These are phyloP conservation scores for Timandra comae DNA, from an alignment of 2,888 invertebrate genomes.

Conservation along the genomic window DNA sequence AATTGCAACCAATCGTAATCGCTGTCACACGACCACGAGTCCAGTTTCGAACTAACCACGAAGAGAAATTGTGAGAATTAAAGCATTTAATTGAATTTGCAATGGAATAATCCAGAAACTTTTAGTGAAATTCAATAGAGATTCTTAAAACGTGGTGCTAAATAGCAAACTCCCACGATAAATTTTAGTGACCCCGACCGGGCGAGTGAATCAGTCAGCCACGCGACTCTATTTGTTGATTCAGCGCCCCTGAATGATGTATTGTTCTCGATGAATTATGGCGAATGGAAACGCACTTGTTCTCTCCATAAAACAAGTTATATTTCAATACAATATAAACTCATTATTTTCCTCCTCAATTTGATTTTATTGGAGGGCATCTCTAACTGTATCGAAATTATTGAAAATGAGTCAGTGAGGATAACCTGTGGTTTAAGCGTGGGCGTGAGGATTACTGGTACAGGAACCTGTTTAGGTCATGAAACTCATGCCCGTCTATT, in stretches of 20 bases:
- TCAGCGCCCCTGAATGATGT: conserved; percentile 38
- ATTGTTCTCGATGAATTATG: conserved; percentile 41
- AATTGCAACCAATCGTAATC: conserved; percentile 20
- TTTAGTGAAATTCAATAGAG: conserved; percentile 11
- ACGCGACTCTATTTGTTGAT: conserved; percentile 39
- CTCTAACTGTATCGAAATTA: conserved; percentile 11
- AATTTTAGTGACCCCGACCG: conserved; percentile 13
- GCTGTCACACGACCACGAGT: conserved; percentile 14
- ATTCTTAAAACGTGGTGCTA: conserved; percentile 9
- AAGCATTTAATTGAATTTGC: conserved; percentile 21
- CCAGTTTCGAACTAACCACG: conserved; percentile 24
- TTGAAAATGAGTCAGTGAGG: conserved; percentile 49
- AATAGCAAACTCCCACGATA: conserved; percentile 6
- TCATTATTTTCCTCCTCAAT: not conserved
- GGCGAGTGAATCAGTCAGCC: conserved; percentile 33
- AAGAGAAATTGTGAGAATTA: conserved; percentile 39
- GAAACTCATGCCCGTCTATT: conserved; percentile 65
- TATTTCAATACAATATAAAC: no score
- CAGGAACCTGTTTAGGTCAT: conserved; percentile 70
- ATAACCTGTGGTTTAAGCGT: conserved; percentile 50
- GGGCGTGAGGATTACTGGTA: conserved; percentile 44
- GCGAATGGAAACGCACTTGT: conserved; percentile 27
- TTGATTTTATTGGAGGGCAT: conserved; percentile 3
- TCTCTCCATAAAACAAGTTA: conserved; percentile 2
- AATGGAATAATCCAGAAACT: conserved; percentile 18